phyloP scores from a whole-genome alignment of 1,140 invertebrate species.

The Uloborus diversus region DNA sequence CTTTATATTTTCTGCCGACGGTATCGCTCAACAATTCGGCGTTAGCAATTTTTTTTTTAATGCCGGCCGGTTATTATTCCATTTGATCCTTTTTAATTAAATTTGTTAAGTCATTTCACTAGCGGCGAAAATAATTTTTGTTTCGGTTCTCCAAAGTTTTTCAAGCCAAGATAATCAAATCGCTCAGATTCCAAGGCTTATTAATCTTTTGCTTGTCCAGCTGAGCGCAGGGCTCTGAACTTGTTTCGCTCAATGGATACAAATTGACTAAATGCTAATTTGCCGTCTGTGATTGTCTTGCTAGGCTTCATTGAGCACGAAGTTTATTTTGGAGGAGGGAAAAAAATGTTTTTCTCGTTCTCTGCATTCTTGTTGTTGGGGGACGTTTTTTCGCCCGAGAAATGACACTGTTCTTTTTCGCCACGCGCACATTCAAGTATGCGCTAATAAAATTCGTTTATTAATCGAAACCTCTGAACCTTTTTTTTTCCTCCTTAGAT shows the following conservation, averaged over 20 bases:
- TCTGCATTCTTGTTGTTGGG: background rate
- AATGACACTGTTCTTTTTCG: background rate
- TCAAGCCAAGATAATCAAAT: conserved; percentile 54
- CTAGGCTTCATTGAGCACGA: conserved; percentile 40
- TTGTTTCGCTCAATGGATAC: conserved; percentile 54
- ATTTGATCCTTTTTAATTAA: conserved; percentile 57
- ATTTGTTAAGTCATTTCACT: conserved; percentile 57
- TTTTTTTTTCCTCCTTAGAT: too few species aligned
- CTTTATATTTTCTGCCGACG: conserved; percentile 38
- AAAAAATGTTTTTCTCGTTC: background rate
- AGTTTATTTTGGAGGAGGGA: background rate
- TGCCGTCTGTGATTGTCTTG: conserved; percentile 51
- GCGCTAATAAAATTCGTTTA: background rate
- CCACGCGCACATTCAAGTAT: background rate
- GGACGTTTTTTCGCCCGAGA: background rate
- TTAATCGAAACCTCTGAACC: too few species aligned
- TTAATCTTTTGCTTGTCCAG: conserved; percentile 55
- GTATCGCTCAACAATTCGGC: conserved; percentile 50
- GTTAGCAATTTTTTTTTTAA: conserved; percentile 41
- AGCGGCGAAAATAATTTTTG: conserved; percentile 56
- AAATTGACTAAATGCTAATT: conserved; percentile 56
- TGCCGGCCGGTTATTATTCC: conserved; percentile 49
- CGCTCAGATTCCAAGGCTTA: conserved; percentile 49
- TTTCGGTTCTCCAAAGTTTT: conserved; percentile 50
- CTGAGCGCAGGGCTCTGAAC: conserved; percentile 15